Conservation (phyloP, 2,888 invertebrate genomes). For the Cheilosia soror region DNA sequence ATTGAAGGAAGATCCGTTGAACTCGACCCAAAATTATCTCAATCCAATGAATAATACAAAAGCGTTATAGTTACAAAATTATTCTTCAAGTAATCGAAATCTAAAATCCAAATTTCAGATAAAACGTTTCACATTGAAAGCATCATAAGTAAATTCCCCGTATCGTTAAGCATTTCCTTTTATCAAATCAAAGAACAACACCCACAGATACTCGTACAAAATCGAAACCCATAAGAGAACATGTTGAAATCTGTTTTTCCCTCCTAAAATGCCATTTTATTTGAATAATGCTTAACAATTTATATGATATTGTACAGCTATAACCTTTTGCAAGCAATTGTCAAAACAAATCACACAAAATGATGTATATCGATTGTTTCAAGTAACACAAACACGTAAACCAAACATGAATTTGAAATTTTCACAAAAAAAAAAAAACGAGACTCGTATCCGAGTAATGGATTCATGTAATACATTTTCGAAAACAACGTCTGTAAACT, state of each 20-base stretch:
- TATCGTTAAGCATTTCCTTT: no score
- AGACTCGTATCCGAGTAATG: constrained; percentile 35
- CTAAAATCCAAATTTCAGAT: no score
- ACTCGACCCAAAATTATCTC: no score
- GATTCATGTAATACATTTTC: constrained; percentile 28
- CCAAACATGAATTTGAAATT: constrained; percentile 11
- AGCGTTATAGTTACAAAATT: no score
- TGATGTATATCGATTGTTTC: constrained; percentile 15
- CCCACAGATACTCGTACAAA: neutral
- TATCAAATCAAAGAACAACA: no score
- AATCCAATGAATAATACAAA: no score
- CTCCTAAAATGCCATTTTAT: constrained; percentile 8
- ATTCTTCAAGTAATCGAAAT: no score
- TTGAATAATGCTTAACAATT: constrained; percentile 27
- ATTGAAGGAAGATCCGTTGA: no score
- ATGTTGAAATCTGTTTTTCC: neutral
- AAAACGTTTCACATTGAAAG: no score
- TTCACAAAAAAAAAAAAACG: constrained; percentile 17
- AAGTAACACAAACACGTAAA: constrained; percentile 26
- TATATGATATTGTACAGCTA: neutral
- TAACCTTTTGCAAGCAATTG: constrained; percentile 12
- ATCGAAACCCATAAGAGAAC: neutral
- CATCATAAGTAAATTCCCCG: no score
- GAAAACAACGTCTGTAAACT: neutral
- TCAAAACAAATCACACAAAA: constrained; percentile 19